Conservation (phyloP, 2,888 invertebrate genomes). For the Meganola albula region DNA sequence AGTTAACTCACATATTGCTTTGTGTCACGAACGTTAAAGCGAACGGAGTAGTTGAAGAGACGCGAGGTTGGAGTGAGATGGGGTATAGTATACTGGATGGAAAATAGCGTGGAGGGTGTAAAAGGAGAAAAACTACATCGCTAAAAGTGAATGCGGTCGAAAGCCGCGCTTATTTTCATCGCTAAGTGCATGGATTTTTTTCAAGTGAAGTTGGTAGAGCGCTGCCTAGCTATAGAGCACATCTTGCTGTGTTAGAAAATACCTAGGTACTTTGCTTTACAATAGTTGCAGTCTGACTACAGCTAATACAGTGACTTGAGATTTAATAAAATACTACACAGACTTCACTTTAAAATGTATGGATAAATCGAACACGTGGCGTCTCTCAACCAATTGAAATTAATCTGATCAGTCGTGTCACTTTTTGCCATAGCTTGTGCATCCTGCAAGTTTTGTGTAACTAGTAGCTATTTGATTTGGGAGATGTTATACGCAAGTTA, state of each 20-base stretch:
- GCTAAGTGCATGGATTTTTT: conserved; percentile 78
- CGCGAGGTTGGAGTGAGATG: conserved; percentile 58
- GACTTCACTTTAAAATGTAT: too few relatives aligned
- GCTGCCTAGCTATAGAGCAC: conserved; percentile 23
- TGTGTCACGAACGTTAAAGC: conserved; percentile 75
- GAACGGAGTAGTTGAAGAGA: conserved; percentile 58
- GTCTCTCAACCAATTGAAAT: too few relatives aligned
- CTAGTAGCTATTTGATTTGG: too few relatives aligned
- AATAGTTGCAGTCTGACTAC: too few relatives aligned
- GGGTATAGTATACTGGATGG: conserved; percentile 56
- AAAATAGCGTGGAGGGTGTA: conserved; percentile 70
- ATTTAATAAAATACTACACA: too few relatives aligned
- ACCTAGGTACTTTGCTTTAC: conserved; percentile 11
- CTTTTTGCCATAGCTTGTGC: too few relatives aligned
- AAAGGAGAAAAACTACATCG: conserved; percentile 77
- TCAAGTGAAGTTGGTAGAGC: conserved; percentile 67
- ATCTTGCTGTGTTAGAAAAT: conserved; percentile 12
- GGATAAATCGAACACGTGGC: too few relatives aligned
- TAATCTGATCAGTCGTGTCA: too few relatives aligned
- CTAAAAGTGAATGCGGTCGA: conserved; percentile 78
- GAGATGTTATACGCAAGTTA: too few relatives aligned
- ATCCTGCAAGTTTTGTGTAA: too few relatives aligned
- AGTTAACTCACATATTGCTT: conserved; percentile 78
- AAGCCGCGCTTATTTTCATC: conserved; percentile 74
- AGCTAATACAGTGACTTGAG: too few relatives aligned